Percentiles rank a stretch among this genome's conserved stretches.
Conservation (phyloP, 2,113 vertebrate genomes). For the Rattus rattus region DNA sequence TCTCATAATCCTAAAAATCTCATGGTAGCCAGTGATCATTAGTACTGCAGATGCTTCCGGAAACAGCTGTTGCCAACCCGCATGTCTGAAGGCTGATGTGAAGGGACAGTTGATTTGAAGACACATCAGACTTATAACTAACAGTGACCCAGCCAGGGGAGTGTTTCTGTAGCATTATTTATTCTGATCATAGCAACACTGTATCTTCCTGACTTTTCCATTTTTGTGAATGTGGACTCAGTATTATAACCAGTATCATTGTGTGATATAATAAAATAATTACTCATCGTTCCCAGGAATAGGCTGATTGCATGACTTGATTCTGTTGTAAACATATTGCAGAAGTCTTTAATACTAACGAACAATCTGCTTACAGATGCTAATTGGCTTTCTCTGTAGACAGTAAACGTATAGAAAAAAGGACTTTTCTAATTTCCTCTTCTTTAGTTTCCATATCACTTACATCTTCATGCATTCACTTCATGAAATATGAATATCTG, state of each 20-base stretch:
- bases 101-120: background rate
- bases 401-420: background rate
- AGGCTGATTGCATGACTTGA: background rate
- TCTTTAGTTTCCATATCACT: background rate
- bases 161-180: background rate
- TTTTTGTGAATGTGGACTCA: background rate
- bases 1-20: background rate
- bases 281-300: background rate
- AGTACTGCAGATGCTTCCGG: accelerated
- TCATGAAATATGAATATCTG: background rate
- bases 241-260: background rate
- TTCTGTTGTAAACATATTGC: background rate
- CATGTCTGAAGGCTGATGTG: accelerated
- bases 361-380: background rate
- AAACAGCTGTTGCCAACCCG: background rate
- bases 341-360: background rate
- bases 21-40: background rate
- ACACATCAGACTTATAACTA: background rate
- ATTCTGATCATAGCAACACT: background rate
- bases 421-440: background rate
- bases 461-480: background rate
- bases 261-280: background rate
- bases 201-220: background rate
- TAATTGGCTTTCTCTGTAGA: background rate
- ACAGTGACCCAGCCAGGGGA: background rate